Conservation (phyloP, 1,140 invertebrate species). For the Heliconius nattereri region DNA sequence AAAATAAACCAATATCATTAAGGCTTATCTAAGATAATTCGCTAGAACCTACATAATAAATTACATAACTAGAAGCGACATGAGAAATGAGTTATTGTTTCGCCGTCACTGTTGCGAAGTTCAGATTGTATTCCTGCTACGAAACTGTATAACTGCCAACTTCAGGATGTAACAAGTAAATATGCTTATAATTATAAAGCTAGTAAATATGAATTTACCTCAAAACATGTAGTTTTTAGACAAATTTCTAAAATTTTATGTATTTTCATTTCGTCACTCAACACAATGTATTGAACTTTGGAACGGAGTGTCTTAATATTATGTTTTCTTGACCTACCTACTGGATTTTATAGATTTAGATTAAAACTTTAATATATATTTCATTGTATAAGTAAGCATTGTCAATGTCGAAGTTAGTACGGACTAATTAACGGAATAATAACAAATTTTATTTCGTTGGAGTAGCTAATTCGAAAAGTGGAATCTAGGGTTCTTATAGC, state of each 20-base stretch:
- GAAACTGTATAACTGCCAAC: conserved; percentile 3
- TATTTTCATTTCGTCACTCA: too few relatives aligned
- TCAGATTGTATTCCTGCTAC: not conserved
- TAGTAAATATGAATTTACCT: not conserved
- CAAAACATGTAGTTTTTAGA: not conserved
- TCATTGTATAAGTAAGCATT: not conserved
- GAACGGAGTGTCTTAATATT: too few relatives aligned
- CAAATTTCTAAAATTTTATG: too few relatives aligned
- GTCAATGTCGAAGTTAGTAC: not conserved
- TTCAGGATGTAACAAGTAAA: not conserved
- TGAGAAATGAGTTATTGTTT: not conserved
- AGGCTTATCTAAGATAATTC: not conserved
- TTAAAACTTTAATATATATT: not conserved
- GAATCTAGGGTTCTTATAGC: not conserved
- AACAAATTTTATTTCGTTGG: not conserved
- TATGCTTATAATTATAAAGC: not conserved
- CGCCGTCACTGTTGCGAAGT: not conserved
- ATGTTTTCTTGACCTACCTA: too few relatives aligned
- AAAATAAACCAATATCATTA: too few relatives aligned
- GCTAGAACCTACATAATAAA: not conserved
- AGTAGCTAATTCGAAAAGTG: not conserved
- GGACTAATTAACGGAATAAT: not conserved
- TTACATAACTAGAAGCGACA: not conserved
- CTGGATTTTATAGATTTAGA: too few relatives aligned
- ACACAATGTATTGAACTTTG: too few relatives aligned